Base-by-base conservation (phyloP, 2,888 invertebrate genomes). In the Conus canariensis region DNA sequence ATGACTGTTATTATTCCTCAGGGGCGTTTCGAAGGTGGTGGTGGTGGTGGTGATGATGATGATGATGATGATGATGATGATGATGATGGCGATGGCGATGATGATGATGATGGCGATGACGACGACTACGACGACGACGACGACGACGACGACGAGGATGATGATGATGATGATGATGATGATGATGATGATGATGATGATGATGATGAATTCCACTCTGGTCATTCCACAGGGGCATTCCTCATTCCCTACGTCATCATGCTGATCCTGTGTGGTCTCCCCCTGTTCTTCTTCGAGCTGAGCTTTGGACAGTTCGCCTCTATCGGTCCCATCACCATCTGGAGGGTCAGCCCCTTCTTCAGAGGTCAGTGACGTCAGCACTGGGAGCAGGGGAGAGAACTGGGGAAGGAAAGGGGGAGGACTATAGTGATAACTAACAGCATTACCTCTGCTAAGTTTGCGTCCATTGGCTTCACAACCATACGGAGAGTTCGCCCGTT, bases 231-330 rank as follows among this genome's bases (percentile, higher is more conserved):
- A 94, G 94, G 94, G 2, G 93, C 93, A 45, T 94, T 94, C 91
- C 93, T 94, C 22, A 91, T 94, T n/a, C 94, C 94, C 7, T 94
- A 94, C 90, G 64, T 93, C 9, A 88, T 93, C 59, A 92, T 92
- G 90, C 90, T 94, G 89, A 30, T 90, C 56, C 88, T 92, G 4
- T 93, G 92, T 59, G 94, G 94, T 56, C 92, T 94, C 59, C 94
- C 94, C 0, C 90, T 94, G 85, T 92, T 94, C 83, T 94, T 94
- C 91, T 90, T 94, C 74, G 94, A 94, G 91, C 90, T 94, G 91
- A 90, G 92, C 64, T 93, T 94, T 85, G 94, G 94, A 4, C 94
- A 94, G 92, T 94, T 94, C 85, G 93, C 92, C 12, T 93, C 94
- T 6, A 91, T 93, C 7, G 94, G 94, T 3, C 92, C 93, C 2